These are phyloP conservation scores for Progne subis DNA, from an alignment of 2,113 vertebrate genomes.

Conservation along the genomic window DNA sequence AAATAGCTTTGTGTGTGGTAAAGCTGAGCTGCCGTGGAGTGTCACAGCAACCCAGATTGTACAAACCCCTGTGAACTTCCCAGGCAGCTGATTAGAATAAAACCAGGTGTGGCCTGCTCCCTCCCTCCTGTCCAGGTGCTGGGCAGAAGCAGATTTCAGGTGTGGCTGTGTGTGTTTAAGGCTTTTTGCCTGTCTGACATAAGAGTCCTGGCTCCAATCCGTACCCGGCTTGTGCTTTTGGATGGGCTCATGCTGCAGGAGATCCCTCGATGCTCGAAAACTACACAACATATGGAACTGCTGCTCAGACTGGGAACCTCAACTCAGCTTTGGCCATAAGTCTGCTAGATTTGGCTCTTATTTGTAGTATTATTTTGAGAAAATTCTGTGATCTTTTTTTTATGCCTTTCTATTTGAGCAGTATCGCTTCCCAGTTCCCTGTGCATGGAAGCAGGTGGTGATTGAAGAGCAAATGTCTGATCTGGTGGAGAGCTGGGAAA, in stretches of 20 bases:
- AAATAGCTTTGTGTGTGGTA: neutral
- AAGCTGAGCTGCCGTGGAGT: neutral
- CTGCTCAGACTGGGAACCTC: neutral
- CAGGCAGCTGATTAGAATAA: neutral
- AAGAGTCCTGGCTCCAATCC: neutral
- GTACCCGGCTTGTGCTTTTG: neutral
- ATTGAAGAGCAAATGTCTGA: neutral
- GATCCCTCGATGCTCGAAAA: neutral
- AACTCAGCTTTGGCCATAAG: neutral
- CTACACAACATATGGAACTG: accelerated
- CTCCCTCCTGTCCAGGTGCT: neutral
- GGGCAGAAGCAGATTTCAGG: neutral
- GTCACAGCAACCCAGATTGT: neutral
- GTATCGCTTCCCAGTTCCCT: neutral
- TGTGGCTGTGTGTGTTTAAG: neutral
- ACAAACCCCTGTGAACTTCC: neutral
- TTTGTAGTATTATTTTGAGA: neutral
- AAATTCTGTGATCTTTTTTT: neutral
- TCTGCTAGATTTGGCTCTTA: neutral
- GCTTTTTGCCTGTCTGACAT: neutral
- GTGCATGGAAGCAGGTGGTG: accelerated
- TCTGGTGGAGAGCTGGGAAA: neutral
- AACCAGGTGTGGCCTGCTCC: neutral
- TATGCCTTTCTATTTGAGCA: neutral
- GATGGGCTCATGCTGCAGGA: neutral